A percentile compares a stretch with the other conserved stretches of the same genome.
Conservation (phyloP, 2,888 invertebrate species). For the Odontomyia ornata region DNA sequence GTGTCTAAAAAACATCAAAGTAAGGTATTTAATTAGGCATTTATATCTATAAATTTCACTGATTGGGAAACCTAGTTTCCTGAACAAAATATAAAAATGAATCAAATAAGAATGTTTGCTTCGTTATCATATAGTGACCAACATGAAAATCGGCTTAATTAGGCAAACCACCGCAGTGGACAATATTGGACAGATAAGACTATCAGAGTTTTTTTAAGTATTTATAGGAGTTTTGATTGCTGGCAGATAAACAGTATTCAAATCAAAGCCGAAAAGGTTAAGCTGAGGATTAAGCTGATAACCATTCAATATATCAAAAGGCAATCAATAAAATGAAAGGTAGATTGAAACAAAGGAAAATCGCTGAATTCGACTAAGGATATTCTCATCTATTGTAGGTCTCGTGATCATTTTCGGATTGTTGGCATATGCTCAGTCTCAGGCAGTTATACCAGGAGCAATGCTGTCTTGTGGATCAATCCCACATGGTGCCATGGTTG, state of each 20-base stretch:
- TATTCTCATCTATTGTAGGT: too few relatives aligned
- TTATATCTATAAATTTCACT: too few relatives aligned
- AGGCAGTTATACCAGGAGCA: background rate
- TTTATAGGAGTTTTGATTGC: slow-evolving; percentile 2
- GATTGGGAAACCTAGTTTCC: background rate
- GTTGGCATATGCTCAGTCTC: background rate
- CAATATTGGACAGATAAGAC: slow-evolving; percentile 5
- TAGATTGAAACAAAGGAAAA: too few relatives aligned
- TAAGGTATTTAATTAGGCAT: too few relatives aligned
- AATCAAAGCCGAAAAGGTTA: background rate
- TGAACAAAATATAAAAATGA: too few relatives aligned
- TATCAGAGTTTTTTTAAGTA: background rate
- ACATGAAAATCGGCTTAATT: too few relatives aligned
- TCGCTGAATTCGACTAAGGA: too few relatives aligned
- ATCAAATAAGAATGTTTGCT: too few relatives aligned
- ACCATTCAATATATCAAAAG: background rate
- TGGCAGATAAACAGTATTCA: background rate
- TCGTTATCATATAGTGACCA: too few relatives aligned
- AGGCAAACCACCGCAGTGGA: too few relatives aligned
- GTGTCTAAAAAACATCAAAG: too few relatives aligned
- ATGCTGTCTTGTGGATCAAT: background rate
- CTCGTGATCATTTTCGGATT: background rate
- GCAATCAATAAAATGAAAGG: background rate
- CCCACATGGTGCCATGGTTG: background rate
- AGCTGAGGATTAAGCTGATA: background rate